Base-by-base conservation (phyloP, 2,113 vertebrate species). In the Takifugu flavidus region DNA sequence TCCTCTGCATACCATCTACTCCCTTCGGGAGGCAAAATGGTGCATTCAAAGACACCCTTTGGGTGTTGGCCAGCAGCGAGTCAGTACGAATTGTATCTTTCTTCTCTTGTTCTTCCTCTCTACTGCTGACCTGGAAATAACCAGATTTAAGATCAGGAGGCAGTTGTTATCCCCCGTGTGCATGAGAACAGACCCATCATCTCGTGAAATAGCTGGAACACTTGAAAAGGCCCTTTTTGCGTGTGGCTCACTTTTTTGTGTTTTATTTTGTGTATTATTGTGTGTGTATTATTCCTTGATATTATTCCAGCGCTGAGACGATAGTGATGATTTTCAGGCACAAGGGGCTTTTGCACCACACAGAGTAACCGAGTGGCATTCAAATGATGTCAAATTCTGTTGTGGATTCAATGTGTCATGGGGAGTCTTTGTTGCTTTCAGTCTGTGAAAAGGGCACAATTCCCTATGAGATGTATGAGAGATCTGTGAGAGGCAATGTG, bases 71-170 rank as follows among this genome's bases (percentile, higher is more conserved):
- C 62, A 62, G 47, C 4, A 49, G 61, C 43, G 45, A 54, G 56
- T 72, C 34, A 25, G 59, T 39, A 27, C 28, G 28, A 67, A 60
- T 13, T 66, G 51, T 11, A 67, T 63, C 27, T 10, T 42, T 63
- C 50, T n/a, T 69, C 57, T 29, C 54, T 55, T 57, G 29, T 15
- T 66, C 47, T n/a, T 53, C 46, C 42, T 25, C 44, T 68, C 1
- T 3, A 20, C 47, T 54, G 60, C 44, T 34, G 56, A 62, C 59
- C 26, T 58, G 72, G 57, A 73, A 78, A 60, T 72, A 67, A 67
- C 26, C 44, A 50, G 54, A 45, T n/a, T 64, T 25, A 14, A 64
- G 43, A 65, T 70, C 56, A 72, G 49, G 49, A 27, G 53, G 34
- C 6, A 12, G n/a, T 58, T 49, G 25, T 66, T 60, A 61, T 52